Evolutionary conservation across 2,888 invertebrate genomes (phyloP), one percentile per base, ranked within the genome.

Genomic region (Ichneumon xanthorius): DNA sequence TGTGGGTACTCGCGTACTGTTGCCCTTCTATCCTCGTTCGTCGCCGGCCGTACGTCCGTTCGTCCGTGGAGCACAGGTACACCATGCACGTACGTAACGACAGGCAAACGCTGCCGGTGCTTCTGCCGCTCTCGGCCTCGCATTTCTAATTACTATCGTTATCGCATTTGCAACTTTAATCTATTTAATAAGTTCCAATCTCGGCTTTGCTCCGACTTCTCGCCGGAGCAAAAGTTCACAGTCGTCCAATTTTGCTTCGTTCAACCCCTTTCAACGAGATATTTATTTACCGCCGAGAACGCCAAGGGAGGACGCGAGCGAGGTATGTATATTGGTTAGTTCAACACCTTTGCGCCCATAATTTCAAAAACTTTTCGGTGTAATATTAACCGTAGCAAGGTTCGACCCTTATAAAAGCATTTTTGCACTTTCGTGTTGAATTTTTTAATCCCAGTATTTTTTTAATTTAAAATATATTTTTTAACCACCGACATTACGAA

Each of bases 161-260:
- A 92, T 92, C 91, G 91, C 89, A 84, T 92, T 92, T 89, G 91
- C 90, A 88, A 90, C 90, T 92, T 91, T 90, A 92, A 92, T 91
- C 91, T 90, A 90, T 92, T 91, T 91, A 91, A 90, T 91, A 91
- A 90, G 88, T 90, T 88, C 88, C 89, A 90, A 90, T 91, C 89
- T 85, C 85, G 81, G 55, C 37, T 40, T 26, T 19, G 30, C 63
- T 33, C 30, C 30, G 63, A 63, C 63, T 63, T 16, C 14, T 63
- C 33, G 63, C 16, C 30, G 33, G n/a, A n/a, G 63, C 30, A 7
- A 63, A 33, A 16, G 63, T 63, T 63, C 63, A 33, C 16, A 30
- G 63, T 63, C 30, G 30, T 16, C 30, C 26, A 63, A 30, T 30
- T 30, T 63, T 33, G 11, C 33, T 33, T 33, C 33, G 14, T 63